These are phyloP conservation scores for Hippolais icterina DNA, from an alignment of 2,113 vertebrate genomes.

Conservation along the genomic window DNA sequence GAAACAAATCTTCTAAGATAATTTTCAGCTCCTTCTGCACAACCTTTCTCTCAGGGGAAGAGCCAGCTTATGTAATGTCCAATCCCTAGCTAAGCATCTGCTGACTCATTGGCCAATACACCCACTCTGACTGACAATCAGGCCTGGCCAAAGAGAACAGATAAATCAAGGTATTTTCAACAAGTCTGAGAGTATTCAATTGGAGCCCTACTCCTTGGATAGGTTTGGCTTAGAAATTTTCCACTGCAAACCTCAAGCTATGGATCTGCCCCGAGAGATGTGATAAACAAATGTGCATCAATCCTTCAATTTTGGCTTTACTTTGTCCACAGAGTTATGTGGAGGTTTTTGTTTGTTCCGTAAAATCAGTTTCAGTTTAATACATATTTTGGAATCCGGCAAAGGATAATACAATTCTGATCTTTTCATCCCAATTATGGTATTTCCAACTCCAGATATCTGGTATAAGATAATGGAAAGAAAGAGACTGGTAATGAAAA, in stretches of 20 bases:
- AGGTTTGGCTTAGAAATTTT: not conserved
- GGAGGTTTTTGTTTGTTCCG: not conserved
- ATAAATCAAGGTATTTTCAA: not conserved
- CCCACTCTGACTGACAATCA: not conserved
- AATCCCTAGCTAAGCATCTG: not conserved
- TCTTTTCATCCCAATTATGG: not conserved
- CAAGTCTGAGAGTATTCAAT: not conserved
- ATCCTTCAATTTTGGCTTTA: not conserved
- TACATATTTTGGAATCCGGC: not conserved
- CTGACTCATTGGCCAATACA: not conserved
- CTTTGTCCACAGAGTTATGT: not conserved
- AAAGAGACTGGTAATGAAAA: not conserved
- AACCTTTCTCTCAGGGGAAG: not conserved
- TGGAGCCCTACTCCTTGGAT: not conserved
- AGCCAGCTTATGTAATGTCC: not conserved
- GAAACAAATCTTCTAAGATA: not conserved
- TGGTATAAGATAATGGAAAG: not conserved
- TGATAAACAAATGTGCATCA: not conserved
- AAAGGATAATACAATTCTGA: not conserved
- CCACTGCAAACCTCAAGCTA: not conserved
- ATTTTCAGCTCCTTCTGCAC: not conserved
- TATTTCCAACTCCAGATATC: not conserved
- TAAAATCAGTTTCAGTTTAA: not conserved
- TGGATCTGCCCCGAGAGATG: not conserved
- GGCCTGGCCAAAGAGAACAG: not conserved